Evolutionary conservation across 1,140 invertebrate species (phyloP), one percentile per base, ranked within the genome.

Genomic region (Chironomus striatipennis): DNA sequence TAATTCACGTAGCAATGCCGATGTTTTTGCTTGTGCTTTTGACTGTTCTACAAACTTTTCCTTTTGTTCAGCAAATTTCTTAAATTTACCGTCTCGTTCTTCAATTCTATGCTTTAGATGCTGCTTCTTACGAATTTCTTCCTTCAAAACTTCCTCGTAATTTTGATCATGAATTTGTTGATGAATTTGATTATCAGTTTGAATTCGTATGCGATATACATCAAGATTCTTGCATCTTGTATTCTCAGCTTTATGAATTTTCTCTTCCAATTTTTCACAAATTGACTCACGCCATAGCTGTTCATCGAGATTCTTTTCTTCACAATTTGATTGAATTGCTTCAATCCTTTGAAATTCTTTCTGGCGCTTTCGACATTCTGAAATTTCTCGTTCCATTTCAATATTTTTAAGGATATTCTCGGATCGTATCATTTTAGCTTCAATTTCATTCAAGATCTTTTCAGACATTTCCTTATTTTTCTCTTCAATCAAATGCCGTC

Each of bases 81-180:
- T 79, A 9, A 79, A 78, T 47, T 79, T 77, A 17, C 75, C 75
- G 0, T 78, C 74, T 47, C 81, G 81, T 1, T 77, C 75, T 21
- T 79, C 75, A 7, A 82, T 82, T 21, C 80, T 78, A 7, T 78
- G 75, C 74, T 78, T 77, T 0, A 82, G 75, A 72, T 81, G 78
- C 34, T 80, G 78, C 0, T 77, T 75, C 17, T 79, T 77, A 7
- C 79, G 7, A 0, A 77, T 76, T 73, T 82, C 81, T 21, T 75
- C 42, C 43, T 77, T 76, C 74, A 81, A 79, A 0, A 78, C 76
- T 65, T 81, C 81, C 0, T 79, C 78, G 79, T 78, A 82, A 74
- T 82, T 80, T 73, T 82, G 79, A 75, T 81, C 80, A 47, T 82
- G 81, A 10, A 81, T 77, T n/a, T 78, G 74, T 67, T 82, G 80